A percentile compares a stretch with the other conserved stretches of the same genome.
phyloP scores from a whole-genome alignment of 1,140 invertebrate genomes.

The Onthophagus taurus region DNA sequence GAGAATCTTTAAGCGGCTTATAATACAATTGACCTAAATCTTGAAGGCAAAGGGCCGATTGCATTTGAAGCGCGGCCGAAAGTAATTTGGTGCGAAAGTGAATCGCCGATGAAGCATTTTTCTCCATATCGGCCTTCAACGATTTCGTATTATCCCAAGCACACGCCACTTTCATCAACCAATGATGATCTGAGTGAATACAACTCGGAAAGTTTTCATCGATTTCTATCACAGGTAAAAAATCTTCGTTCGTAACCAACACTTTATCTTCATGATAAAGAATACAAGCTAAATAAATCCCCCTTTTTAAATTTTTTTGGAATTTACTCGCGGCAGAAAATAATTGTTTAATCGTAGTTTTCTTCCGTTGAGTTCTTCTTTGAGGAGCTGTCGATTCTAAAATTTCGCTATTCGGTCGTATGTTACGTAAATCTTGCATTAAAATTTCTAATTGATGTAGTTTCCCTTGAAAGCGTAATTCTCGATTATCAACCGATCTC shows the following conservation, averaged over 20 bases:
- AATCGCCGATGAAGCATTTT: conserved; percentile 77
- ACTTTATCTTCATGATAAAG: conserved; percentile 92
- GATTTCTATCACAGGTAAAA: conserved; percentile 90
- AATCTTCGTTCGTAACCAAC: conserved; percentile 91
- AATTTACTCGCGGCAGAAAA: conserved; percentile 93
- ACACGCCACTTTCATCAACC: conserved; percentile 95
- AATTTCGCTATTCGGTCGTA: conserved; percentile 49
- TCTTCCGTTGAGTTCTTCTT: conserved; percentile 64
- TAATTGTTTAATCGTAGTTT: conserved; percentile 86
- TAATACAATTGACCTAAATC: conserved; percentile 90
- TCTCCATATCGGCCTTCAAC: conserved; percentile 84
- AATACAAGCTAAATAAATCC: conserved; percentile 85
- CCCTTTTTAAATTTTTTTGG: conserved; percentile 84
- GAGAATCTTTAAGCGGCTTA: conserved; percentile 74
- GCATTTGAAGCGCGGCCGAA: conserved; percentile 86
- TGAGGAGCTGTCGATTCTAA: conserved; percentile 49
- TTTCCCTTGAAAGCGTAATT: conserved; percentile 52
- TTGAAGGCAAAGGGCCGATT: conserved; percentile 78
- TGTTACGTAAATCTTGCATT: conserved; percentile 57
- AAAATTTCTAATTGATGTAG: conserved; percentile 64
- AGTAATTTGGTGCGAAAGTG: conserved; percentile 88
- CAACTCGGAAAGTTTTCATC: conserved; percentile 90
- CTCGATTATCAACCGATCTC: conserved; percentile 64
- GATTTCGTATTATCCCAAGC: conserved; percentile 93
- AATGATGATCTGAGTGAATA: conserved; percentile 89